These are phyloP conservation scores for Delichon dasypus DNA, from an alignment of 2,797 vertebrate species.

Conservation along the genomic window DNA sequence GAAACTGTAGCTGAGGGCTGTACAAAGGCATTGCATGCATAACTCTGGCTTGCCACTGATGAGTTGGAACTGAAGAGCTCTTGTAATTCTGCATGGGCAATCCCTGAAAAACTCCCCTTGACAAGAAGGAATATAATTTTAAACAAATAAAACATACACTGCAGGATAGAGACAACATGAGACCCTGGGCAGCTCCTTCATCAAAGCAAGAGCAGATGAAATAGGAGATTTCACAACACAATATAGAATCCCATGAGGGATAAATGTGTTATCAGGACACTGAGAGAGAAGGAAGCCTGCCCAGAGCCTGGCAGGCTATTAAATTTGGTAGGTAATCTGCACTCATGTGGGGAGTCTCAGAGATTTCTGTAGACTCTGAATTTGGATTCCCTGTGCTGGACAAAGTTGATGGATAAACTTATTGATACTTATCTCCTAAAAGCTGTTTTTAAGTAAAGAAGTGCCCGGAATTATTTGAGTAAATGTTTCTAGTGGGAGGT, in stretches of 20 bases:
- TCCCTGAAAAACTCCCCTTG: not conserved
- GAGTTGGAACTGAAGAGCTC: not conserved
- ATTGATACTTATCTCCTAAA: not conserved
- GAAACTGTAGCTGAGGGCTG: not conserved
- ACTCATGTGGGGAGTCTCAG: fast-evolving
- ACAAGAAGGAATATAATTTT: not conserved
- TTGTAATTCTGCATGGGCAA: not conserved
- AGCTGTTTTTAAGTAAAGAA: not conserved
- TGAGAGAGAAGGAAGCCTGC: not conserved
- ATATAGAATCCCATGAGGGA: not conserved
- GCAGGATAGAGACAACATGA: not conserved
- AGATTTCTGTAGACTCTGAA: not conserved
- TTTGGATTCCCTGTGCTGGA: not conserved
- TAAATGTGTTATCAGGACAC: not conserved
- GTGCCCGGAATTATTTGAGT: not conserved
- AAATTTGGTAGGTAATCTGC: not conserved
- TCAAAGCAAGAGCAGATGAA: not conserved
- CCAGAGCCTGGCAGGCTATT: not conserved
- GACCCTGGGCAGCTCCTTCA: not conserved
- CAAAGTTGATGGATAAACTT: not conserved
- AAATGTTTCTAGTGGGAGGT: not conserved
- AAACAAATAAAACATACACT: not conserved
- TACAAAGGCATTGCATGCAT: not conserved
- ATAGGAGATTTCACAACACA: not conserved
- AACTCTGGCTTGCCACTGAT: not conserved